A percentile compares a stretch with the other conserved stretches of the same genome.
These are phyloP conservation scores for Stegostoma tigrinum DNA, from an alignment of 2,113 vertebrate genomes.

Conservation along the genomic window DNA sequence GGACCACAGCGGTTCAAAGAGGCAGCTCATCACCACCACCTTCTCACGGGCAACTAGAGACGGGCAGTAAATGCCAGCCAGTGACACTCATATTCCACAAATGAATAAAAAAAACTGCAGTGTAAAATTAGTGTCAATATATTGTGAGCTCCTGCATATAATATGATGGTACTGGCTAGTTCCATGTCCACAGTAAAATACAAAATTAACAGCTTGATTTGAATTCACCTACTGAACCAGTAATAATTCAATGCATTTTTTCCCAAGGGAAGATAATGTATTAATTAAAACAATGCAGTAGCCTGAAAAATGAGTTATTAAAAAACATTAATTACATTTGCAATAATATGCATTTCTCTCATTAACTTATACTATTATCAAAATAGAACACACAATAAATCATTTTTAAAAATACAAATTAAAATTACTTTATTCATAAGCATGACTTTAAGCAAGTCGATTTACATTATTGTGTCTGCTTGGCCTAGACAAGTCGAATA, in stretches of 20 bases:
- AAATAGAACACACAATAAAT: not conserved
- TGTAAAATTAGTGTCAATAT: not conserved
- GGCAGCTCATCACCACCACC: no score
- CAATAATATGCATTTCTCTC: not conserved
- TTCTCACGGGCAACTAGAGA: no score
- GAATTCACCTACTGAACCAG: not conserved
- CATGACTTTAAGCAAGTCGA: not conserved
- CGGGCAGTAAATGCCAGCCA: no score
- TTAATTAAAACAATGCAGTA: not conserved
- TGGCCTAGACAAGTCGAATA: not conserved
- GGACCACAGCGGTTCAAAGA: no score
- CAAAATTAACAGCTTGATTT: not conserved
- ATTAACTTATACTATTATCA: not conserved
- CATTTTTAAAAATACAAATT: not conserved
- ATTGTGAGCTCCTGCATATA: not conserved
- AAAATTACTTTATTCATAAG: not conserved
- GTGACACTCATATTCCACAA: no score
- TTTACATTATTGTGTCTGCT: no score
- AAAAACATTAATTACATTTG: not conserved
- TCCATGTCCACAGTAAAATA: not conserved
- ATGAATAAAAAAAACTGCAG: not conserved
- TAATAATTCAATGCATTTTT: not conserved
- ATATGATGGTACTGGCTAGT: not conserved
- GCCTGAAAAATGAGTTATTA: not conserved
- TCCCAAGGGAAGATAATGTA: not conserved